Percentiles rank a stretch among this genome's conserved stretches.
These are phyloP conservation scores for Corydoras sp. DNA, from an alignment of 2,113 vertebrate genomes.

Conservation along the genomic window DNA sequence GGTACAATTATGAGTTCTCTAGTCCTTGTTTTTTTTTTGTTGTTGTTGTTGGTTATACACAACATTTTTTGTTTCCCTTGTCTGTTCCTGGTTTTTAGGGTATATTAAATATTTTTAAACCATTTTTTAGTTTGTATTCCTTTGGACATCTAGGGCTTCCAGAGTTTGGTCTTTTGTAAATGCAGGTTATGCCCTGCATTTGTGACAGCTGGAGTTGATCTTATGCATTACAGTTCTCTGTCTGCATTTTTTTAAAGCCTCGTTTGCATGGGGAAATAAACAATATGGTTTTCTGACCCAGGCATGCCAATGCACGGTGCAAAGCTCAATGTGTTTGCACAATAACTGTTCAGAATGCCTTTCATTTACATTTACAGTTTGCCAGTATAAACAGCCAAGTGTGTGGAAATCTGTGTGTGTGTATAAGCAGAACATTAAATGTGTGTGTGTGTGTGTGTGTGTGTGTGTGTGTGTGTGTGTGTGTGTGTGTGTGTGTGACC, in stretches of 20 bases:
- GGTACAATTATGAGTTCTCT: no score
- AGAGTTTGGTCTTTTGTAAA: no score
- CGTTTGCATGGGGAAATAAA: slow-evolving; percentile 11
- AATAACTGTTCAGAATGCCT: slow-evolving; percentile 21
- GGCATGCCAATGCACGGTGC: background rate
- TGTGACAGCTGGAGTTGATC: no score
- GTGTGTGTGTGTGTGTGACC: background rate
- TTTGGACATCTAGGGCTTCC: no score
- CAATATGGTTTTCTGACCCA: background rate
- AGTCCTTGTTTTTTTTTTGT: no score
- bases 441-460: background rate
- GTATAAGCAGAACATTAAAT: background rate
- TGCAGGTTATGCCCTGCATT: no score
- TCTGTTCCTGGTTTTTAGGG: no score
- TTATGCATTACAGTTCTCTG: background rate
- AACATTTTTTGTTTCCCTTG: no score
- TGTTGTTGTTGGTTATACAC: no score
- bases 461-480: slow-evolving; percentile 8
- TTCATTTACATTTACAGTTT: slow-evolving; percentile 23
- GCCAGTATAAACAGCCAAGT: slow-evolving; percentile 10
- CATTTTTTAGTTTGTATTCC: no score
- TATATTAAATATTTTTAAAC: no score
- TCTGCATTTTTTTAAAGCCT: background rate
- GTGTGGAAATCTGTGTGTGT: slow-evolving; percentile 22
- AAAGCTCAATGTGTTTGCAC: slow-evolving; percentile 15